Base-by-base conservation (phyloP, 1,140 invertebrate species). In the Lucilia sericata region DNA sequence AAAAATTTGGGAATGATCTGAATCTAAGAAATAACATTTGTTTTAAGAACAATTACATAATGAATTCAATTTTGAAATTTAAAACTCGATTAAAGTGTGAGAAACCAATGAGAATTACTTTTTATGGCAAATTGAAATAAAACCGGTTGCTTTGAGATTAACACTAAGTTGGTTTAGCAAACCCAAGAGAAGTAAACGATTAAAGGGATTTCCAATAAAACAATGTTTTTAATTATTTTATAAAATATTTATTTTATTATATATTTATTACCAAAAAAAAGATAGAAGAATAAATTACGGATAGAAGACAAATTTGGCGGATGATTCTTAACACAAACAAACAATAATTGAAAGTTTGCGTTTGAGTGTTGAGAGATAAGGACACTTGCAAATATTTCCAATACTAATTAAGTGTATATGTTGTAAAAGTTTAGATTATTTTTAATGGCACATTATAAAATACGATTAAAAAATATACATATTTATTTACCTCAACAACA, bases 271-370 rank as follows among this genome's bases (percentile, higher is more conserved):
- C 19, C 19, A 21, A 70, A 70, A 55, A 55, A 55, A 42, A 70
- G 0, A 70, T 70, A 70, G 65, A 70, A 70, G 65, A 70, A 70
- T 70, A 70, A 21, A 21, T 70, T 70, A 70, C 21, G 9, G 65
- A 70, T 10, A 70, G 65, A 70, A 70, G 65, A 70, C 65, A 70
- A 70, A 70, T 70, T 70, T 70, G 65, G 65, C 65, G 19, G 65
- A 70, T 19, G 10, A 21, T 21, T 70, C 21, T 21, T 21, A 70
- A 70, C 19, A 70, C 60, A 70, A 70, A 70, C 60, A 17, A 70
- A 21, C 5, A 21, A 70, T n/a, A 19, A 19, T 70, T n/a, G 19
- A 70, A 25, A 70, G 19, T 21, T 70, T 10, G 19, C 25, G 21
- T 70, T 70, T 70, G n/a, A 3, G 25, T 30, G 1, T 30, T 30